Evolutionary conservation across 2,888 invertebrate genomes (phyloP), one percentile per base, ranked within the genome.

Genomic region (Sericinus montela): DNA sequence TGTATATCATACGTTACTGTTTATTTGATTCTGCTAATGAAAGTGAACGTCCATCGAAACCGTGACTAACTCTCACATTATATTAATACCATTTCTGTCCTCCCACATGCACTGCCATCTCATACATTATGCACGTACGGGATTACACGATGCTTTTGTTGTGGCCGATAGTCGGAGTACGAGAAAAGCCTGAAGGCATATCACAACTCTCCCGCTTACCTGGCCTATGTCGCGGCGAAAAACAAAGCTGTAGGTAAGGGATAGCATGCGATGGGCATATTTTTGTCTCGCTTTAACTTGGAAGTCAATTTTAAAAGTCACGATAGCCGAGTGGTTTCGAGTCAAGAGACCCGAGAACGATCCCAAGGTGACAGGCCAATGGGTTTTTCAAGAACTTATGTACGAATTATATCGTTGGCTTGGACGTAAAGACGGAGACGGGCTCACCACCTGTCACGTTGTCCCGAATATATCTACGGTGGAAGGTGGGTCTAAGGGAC

Each of bases 201-300:
- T 83, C 98, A 98, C 87, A 98, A 95, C 84, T 98, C 98, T 30
- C 97, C 98, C 43, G 97, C 97, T 23, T 96, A 98, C 82, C 92
- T 97, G 71, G 95, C 97, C 29, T 98, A 95, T 84, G 92, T 98
- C 59, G 95, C 97, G 53, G 97, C 97, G 56, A 98, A 98, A 90
- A 96, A 94, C 80, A 94, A 95, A 81, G 95, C 95, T 59, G 95
- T 93, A 70, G 93, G 93, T 93, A 91, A 87, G 87, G 70, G 60
- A 11, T 6, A 11, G 32, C 32, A 6, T 10, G 32, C 4, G 1
- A 32, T n/a, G n/a, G n/a, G n/a, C n/a, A n/a, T n/a, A n/a, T n/a
- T n/a, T n/a, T n/a, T n/a, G n/a, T n/a, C n/a, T n/a, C n/a, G n/a
- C n/a, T n/a, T n/a, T n/a, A n/a, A n/a, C n/a, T n/a, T n/a, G n/a